Evolutionary conservation across 2,113 vertebrate species (phyloP).

Genomic region (Oncorhynchus tshawytscha): DNA sequence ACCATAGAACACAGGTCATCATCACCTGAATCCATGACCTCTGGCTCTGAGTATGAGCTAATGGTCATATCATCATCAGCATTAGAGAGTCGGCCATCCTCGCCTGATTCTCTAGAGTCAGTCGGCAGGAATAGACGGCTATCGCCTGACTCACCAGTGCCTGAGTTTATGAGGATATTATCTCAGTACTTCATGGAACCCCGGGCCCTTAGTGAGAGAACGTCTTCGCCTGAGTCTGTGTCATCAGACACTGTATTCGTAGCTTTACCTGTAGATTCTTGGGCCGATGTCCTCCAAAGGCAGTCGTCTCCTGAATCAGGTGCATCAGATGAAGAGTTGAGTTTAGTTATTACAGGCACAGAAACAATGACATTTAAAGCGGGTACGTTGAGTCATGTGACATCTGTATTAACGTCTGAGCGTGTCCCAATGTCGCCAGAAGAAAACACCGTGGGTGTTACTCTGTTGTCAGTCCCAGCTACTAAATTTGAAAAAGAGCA

Average conservation of each 20-base stretch:
- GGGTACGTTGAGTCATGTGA: slow-evolving; percentile 39
- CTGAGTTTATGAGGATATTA: slow-evolving; percentile 59
- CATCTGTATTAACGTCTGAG: slow-evolving; percentile 15
- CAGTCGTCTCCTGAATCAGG: slow-evolving; percentile 46
- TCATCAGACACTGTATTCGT: slow-evolving; percentile 57
- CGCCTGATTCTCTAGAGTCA: slow-evolving; percentile 61
- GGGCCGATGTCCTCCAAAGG: slow-evolving; percentile 47
- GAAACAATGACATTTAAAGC: slow-evolving; percentile 8
- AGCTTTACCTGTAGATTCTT: slow-evolving; percentile 50
- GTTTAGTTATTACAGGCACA: not conserved
- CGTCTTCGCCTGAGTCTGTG: slow-evolving; percentile 56
- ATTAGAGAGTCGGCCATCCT: slow-evolving; percentile 50
- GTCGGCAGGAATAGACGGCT: slow-evolving; percentile 34
- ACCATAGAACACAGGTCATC: slow-evolving; percentile 23
- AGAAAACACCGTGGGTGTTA: not conserved
- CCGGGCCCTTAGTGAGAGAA: slow-evolving; percentile 22
- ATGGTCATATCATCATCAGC: slow-evolving; percentile 29
- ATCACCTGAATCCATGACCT: slow-evolving; percentile 49
- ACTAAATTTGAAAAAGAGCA: no score
- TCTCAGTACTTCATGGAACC: slow-evolving; percentile 57
- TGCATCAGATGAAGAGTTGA: slow-evolving; percentile 42
- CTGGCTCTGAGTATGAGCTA: slow-evolving; percentile 49
- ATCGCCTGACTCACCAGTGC: slow-evolving; percentile 57
- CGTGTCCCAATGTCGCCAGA: not conserved
- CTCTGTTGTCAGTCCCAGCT: not conserved